phyloP scores from a whole-genome alignment of 2,113 vertebrate species.

The Orthonyx spaldingii region DNA sequence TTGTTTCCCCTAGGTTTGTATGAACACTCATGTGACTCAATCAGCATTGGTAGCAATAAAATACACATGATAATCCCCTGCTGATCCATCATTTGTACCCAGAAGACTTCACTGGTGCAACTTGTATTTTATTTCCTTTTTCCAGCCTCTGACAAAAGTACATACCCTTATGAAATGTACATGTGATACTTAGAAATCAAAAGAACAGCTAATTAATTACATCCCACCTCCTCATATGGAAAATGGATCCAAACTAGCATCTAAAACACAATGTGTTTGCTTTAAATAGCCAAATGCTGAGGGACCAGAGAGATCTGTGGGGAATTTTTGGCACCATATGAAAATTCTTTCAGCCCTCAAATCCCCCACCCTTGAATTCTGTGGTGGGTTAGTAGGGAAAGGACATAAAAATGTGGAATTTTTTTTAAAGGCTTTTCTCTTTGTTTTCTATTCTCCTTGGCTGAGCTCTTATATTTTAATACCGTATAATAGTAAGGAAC shows the following conservation, averaged over 20 bases:
- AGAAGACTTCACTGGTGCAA: background rate
- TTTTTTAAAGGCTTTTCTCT: conserved; percentile 52
- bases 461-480: conserved; percentile 57
- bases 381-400: conserved; percentile 59
- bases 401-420: conserved; percentile 61
- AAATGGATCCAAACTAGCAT: conserved; percentile 36
- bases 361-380: conserved; percentile 60
- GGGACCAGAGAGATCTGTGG: conserved; percentile 49
- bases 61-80: conserved; percentile 7
- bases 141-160: conserved; percentile 36
- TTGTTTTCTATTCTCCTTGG: conserved; percentile 69
- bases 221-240: conserved; percentile 62
- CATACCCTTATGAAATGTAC: conserved; percentile 7
- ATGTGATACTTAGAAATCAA: conserved; percentile 50
- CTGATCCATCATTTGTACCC: conserved; percentile 39
- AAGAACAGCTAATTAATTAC: conserved; percentile 58
- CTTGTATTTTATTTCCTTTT: conserved; percentile 37
- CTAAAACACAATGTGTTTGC: conserved; percentile 50
- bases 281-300: conserved; percentile 46
- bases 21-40: conserved; percentile 13
- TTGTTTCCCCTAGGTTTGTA: background rate
- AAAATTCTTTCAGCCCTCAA: conserved; percentile 51
- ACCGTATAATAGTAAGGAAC: conserved; percentile 57
- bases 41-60: conserved; percentile 30
- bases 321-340: conserved; percentile 43